A percentile compares a stretch with the other conserved stretches of the same genome.
Evolutionary conservation across 2,113 vertebrate species (phyloP).

Genomic region (Esox niger): DNA sequence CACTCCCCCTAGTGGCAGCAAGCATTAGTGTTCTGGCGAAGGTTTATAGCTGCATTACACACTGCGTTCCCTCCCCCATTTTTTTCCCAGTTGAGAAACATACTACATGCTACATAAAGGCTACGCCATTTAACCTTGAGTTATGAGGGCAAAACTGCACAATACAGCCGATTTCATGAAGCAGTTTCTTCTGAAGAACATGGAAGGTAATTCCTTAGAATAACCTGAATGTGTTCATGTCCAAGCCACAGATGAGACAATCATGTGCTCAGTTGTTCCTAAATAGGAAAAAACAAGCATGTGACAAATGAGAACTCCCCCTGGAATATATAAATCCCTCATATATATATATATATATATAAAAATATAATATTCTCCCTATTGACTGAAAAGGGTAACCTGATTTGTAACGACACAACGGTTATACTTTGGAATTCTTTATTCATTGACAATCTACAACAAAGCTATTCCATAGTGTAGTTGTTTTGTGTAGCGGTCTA

Average conservation of each 20-base stretch:
- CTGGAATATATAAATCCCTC: too few relatives aligned
- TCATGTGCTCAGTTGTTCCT: neutral
- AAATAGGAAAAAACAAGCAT: constrained; percentile 12
- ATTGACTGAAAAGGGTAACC: too few relatives aligned
- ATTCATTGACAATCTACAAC: too few relatives aligned
- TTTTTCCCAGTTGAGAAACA: constrained; percentile 21
- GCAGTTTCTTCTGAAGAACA: neutral
- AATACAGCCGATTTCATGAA: constrained; percentile 7
- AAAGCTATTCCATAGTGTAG: too few relatives aligned
- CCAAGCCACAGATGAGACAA: neutral
- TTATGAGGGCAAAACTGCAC: neutral
- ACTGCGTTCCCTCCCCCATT: neutral
- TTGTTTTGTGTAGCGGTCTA: too few relatives aligned
- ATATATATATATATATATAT: too few relatives aligned
- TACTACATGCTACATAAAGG: constrained; percentile 17
- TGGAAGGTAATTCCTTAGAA: neutral
- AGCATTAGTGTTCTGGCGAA: constrained; percentile 7
- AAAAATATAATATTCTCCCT: too few relatives aligned
- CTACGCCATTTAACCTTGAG: constrained; percentile 6
- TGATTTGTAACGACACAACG: too few relatives aligned
- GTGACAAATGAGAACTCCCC: too few relatives aligned
- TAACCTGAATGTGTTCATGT: too few relatives aligned
- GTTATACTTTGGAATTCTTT: too few relatives aligned
- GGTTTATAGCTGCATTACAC: too few relatives aligned
- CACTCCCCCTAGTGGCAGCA: constrained; percentile 63